phyloP scores from a whole-genome alignment of 1,140 invertebrate species.

The Lepidurus packardi region DNA sequence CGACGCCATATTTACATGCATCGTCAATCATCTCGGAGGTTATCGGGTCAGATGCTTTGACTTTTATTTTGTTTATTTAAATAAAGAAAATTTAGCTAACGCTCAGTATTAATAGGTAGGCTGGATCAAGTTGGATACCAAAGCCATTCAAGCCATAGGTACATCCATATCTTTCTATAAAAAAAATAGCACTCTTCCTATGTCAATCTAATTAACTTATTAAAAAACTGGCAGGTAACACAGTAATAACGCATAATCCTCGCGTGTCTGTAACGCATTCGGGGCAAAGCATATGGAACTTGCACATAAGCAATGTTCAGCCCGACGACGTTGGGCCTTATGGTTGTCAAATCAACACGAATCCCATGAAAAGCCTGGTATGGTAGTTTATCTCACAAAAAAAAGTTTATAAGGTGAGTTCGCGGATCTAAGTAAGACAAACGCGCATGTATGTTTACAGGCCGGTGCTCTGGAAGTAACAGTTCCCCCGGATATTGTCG shows the following conservation, averaged over 20 bases:
- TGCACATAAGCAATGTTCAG: slow-evolving; percentile 44
- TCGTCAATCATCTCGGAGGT: slow-evolving; percentile 83
- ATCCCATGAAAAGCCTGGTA: slow-evolving; percentile 47
- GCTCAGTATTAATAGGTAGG: slow-evolving; percentile 58
- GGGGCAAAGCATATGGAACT: slow-evolving; percentile 43
- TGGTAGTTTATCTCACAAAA: slow-evolving; percentile 12
- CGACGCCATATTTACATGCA: slow-evolving; percentile 80
- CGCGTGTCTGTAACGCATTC: slow-evolving; percentile 43
- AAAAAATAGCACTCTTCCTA: neutral
- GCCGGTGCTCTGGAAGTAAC: slow-evolving; percentile 74
- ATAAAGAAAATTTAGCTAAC: neutral
- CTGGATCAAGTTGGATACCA: slow-evolving; percentile 88
- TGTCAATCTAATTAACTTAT: neutral
- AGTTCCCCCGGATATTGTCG: slow-evolving; percentile 74
- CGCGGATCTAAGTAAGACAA: no score
- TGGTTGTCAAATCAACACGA: slow-evolving; percentile 49
- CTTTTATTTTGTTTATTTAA: neutral
- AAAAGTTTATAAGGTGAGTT: neutral
- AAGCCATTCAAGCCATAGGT: slow-evolving; percentile 75
- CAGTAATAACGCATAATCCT: slow-evolving; percentile 47
- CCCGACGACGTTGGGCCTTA: slow-evolving; percentile 44
- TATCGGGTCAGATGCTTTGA: slow-evolving; percentile 73
- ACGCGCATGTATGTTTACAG: slow-evolving; percentile 47
- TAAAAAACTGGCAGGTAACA: neutral
- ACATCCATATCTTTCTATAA: neutral